phyloP scores from a whole-genome alignment of 37 sponge, comb jelly and placozoan genomes.

The Ephydatia muelleri region DNA sequence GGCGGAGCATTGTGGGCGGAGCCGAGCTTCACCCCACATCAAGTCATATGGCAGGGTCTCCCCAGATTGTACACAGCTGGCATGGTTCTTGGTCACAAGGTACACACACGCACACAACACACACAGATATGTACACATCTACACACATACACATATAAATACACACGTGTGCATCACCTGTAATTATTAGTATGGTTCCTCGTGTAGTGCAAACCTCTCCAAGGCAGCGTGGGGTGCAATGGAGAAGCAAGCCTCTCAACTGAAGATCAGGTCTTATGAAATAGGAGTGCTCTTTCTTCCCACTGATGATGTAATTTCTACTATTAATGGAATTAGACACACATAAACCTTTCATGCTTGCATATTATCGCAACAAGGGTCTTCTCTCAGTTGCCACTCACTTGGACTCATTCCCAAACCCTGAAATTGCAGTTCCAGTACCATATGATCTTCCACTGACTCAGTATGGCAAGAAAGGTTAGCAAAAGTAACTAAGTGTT shows the following conservation, averaged over 20 bases:
- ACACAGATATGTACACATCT: too few relatives aligned
- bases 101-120: too few relatives aligned
- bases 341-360: not conserved
- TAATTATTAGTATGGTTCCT: not conserved
- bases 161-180: not conserved
- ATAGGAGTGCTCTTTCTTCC: slow-evolving; percentile 86
- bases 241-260: slow-evolving; percentile 82
- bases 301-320: slow-evolving; percentile 30
- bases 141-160: not conserved
- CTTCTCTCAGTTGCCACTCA: not conserved
- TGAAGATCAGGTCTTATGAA: slow-evolving; percentile 87
- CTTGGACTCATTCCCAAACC: not conserved
- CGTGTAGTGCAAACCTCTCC: slow-evolving; percentile 86
- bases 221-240: slow-evolving; percentile 97
- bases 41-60: slow-evolving; percentile 91
- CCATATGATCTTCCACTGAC: slow-evolving; percentile 68
- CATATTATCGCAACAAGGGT: not conserved
- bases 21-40: slow-evolving; percentile 91
- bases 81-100: slow-evolving; percentile 95
- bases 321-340: not conserved
- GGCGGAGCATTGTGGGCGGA: slow-evolving; percentile 68
- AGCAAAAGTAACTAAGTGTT: not conserved
- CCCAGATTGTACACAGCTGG: slow-evolving; percentile 60
- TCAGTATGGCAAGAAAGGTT: slow-evolving; percentile 39
- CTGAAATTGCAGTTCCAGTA: not conserved